phyloP scores from a whole-genome alignment of 2,888 invertebrate genomes.

The Eupithecia insigniata region DNA sequence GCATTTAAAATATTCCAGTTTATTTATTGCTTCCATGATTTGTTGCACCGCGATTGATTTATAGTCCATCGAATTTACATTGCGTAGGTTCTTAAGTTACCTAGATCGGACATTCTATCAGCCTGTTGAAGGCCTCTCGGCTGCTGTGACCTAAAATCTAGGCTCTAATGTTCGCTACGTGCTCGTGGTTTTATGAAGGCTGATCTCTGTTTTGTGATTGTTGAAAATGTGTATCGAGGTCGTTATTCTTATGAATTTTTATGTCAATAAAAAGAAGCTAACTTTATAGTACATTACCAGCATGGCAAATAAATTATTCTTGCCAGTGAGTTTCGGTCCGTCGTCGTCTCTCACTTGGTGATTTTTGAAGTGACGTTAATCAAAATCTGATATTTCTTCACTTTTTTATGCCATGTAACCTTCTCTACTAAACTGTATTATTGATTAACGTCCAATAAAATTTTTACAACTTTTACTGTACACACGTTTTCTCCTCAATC shows the following conservation, averaged over 20 bases:
- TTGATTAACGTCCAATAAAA: neutral
- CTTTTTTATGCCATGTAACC: neutral
- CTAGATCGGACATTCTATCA: constrained; percentile 72
- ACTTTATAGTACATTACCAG: neutral
- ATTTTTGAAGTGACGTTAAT: neutral
- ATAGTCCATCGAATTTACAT: constrained; percentile 59
- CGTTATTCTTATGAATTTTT: neutral
- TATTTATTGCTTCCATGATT: constrained; percentile 36
- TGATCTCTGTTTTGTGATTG: constrained; percentile 5
- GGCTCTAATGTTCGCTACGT: constrained; percentile 41
- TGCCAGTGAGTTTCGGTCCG: neutral
- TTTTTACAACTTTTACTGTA: neutral
- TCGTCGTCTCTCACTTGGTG: neutral
- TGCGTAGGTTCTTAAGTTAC: constrained; percentile 64
- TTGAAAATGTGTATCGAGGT: neutral
- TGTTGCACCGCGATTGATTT: constrained; percentile 39
- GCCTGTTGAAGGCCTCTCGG: constrained; percentile 61
- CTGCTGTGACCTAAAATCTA: constrained; percentile 55
- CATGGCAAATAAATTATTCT: neutral
- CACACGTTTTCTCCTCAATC: neutral
- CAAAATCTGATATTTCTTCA: neutral
- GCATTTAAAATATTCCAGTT: constrained; percentile 30
- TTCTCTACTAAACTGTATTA: neutral
- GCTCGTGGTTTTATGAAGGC: constrained; percentile 29
- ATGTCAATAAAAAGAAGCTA: neutral